These are phyloP conservation scores for Beris morrisii DNA, from an alignment of 2,888 invertebrate genomes.

Conservation along the genomic window DNA sequence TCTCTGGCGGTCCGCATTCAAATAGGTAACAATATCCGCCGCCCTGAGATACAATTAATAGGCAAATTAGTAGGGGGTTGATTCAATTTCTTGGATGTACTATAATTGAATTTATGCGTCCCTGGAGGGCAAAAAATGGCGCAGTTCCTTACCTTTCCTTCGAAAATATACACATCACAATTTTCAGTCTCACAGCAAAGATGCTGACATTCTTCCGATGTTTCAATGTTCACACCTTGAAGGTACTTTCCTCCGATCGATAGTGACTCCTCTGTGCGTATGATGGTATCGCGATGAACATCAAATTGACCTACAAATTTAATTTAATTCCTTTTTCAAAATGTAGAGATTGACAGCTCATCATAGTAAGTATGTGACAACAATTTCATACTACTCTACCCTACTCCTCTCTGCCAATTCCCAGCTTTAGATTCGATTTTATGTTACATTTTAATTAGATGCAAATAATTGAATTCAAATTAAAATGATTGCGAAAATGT, in stretches of 20 bases:
- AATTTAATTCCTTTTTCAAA: neutral
- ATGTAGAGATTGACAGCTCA: neutral
- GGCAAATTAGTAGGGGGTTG: neutral
- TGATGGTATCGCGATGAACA: conserved; percentile 85
- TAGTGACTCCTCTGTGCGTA: conserved; percentile 85
- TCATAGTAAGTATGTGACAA: neutral
- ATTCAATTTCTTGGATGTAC: no score
- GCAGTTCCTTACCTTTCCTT: conserved; percentile 73
- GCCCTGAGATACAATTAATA: conserved; percentile 36
- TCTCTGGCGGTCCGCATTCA: conserved; percentile 85
- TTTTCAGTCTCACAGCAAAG: conserved; percentile 84
- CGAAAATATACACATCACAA: conserved; percentile 91
- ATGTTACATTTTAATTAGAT: no score
- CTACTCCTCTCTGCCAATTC: no score
- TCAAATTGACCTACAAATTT: conserved; percentile 64
- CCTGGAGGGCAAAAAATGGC: neutral
- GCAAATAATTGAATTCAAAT: no score
- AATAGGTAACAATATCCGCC: conserved; percentile 88
- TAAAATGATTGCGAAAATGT: neutral
- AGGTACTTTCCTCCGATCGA: conserved; percentile 87
- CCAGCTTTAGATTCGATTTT: no score
- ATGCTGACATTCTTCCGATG: conserved; percentile 78
- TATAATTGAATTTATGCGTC: no score
- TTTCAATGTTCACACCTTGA: conserved; percentile 79
- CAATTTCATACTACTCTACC: neutral